Evolutionary conservation across 2,888 invertebrate genomes (phyloP).

Genomic region (Ennomos fuscantarius): DNA sequence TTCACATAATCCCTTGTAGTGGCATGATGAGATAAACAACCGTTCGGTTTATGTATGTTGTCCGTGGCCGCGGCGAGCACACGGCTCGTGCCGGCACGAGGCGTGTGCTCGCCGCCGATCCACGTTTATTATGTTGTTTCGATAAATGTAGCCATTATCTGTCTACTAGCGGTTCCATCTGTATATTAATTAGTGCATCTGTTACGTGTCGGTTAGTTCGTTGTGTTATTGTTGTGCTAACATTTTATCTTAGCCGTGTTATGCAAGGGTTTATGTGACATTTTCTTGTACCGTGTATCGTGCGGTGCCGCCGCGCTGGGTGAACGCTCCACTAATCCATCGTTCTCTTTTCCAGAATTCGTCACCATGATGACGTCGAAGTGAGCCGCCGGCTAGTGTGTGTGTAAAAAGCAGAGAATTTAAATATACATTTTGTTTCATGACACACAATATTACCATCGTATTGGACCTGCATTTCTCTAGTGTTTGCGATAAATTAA

Average conservation of each 20-base stretch:
- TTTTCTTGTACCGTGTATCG: conserved; percentile 13
- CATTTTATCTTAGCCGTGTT: conserved; percentile 56
- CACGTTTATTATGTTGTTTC: conserved; percentile 48
- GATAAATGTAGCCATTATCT: conserved; percentile 55
- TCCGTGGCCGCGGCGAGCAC: conserved; percentile 52
- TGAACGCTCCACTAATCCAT: conserved; percentile 43
- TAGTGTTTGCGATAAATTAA: conserved; percentile 85
- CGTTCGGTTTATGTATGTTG: conserved; percentile 56
- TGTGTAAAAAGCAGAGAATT: conserved; percentile 86
- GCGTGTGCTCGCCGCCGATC: conserved; percentile 37
- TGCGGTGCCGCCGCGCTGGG: conserved; percentile 1
- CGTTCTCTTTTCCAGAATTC: conserved; percentile 91
- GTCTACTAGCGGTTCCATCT: conserved; percentile 66
- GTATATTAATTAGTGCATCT: conserved; percentile 68
- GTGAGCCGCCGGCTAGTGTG: conserved; percentile 92
- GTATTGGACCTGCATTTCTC: conserved; percentile 86
- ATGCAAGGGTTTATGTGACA: conserved; percentile 57
- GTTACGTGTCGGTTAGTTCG: conserved; percentile 67
- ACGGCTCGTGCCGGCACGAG: conserved; percentile 41
- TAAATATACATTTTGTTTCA: conserved; percentile 87
- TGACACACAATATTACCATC: conserved; percentile 86
- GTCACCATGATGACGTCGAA: conserved; percentile 99
- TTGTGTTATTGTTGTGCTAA: conserved; percentile 66
- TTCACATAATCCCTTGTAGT: conserved; percentile 75
- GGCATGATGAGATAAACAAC: conserved; percentile 70